Conservation (phyloP, 2,797 vertebrate species). For the Knipowitschia caucasica region DNA sequence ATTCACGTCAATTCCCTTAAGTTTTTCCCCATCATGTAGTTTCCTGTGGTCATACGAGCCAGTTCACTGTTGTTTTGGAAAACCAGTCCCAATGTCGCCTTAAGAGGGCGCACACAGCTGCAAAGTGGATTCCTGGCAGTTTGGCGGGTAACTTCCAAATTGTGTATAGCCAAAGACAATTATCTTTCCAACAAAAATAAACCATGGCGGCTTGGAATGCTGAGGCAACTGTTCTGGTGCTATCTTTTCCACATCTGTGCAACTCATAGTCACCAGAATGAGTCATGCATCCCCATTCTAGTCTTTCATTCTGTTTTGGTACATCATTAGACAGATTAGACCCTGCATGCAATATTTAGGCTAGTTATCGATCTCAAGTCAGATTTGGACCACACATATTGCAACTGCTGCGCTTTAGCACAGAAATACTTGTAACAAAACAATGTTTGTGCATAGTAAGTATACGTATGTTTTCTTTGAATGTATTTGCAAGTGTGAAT, state of each 20-base stretch:
- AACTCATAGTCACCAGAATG: constrained; percentile 12
- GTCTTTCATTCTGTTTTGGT: background rate
- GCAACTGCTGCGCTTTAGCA: too few relatives aligned
- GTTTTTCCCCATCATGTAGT: background rate
- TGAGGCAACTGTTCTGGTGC: constrained; percentile 52
- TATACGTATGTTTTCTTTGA: too few relatives aligned
- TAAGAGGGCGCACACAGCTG: constrained; percentile 57
- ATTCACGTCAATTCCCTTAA: background rate
- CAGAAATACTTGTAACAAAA: too few relatives aligned
- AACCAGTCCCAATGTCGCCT: constrained; percentile 49
- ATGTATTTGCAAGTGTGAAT: too few relatives aligned
- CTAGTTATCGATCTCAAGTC: too few relatives aligned
- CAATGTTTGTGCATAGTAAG: too few relatives aligned
- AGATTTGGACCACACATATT: too few relatives aligned
- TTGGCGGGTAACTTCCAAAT: constrained; percentile 66
- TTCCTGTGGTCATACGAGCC: constrained; percentile 7
- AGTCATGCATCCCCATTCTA: background rate
- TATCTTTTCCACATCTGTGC: constrained; percentile 54
- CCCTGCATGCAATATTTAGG: too few relatives aligned
- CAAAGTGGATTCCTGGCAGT: constrained; percentile 39
- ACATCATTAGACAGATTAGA: background rate
- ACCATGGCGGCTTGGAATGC: constrained; percentile 72
- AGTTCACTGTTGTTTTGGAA: constrained; percentile 21
- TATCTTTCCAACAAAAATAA: constrained; percentile 78
- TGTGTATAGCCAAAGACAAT: constrained; percentile 74